These are phyloP conservation scores for Phodopus roborovskii DNA, from an alignment of 2,113 vertebrate genomes.

Conservation along the genomic window DNA sequence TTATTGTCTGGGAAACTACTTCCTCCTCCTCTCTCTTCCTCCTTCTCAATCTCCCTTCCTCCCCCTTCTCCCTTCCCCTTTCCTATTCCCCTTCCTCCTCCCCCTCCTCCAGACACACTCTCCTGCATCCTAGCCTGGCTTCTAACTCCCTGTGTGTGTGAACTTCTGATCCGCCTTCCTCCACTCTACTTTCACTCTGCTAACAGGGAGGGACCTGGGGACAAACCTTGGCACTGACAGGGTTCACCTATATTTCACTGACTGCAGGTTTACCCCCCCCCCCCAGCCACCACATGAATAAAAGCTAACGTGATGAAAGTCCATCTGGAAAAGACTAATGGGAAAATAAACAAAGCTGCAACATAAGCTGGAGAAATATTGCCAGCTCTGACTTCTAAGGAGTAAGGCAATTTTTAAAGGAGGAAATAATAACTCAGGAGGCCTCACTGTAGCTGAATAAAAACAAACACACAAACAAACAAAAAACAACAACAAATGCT, in stretches of 20 bases:
- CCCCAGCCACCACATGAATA: not conserved
- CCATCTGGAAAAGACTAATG: constrained; percentile 21
- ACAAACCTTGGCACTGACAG: not conserved
- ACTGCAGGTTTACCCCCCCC: not conserved
- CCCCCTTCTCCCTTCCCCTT: accelerated
- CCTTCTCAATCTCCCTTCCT: not conserved
- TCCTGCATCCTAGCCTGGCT: not conserved
- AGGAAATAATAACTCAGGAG: constrained; percentile 10
- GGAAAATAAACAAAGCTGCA: constrained; percentile 53
- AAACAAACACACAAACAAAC: not conserved
- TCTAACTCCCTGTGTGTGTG: not conserved
- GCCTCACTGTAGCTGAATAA: not conserved
- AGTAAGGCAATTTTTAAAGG: constrained; percentile 40
- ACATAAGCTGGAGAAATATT: constrained; percentile 47
- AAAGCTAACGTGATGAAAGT: constrained; percentile 39
- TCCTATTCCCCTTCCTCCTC: not conserved
- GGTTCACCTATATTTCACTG: not conserved
- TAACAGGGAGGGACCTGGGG: not conserved
- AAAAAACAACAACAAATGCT: not conserved
- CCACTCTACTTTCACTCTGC: not conserved
- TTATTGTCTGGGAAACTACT: not conserved
- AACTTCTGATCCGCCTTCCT: not conserved
- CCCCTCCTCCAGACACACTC: not conserved
- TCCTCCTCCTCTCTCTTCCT: too few relatives aligned
- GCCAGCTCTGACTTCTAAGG: constrained; percentile 12